Conservation (phyloP, 2,797 vertebrate genomes). For the Sebastes matsubarae region DNA sequence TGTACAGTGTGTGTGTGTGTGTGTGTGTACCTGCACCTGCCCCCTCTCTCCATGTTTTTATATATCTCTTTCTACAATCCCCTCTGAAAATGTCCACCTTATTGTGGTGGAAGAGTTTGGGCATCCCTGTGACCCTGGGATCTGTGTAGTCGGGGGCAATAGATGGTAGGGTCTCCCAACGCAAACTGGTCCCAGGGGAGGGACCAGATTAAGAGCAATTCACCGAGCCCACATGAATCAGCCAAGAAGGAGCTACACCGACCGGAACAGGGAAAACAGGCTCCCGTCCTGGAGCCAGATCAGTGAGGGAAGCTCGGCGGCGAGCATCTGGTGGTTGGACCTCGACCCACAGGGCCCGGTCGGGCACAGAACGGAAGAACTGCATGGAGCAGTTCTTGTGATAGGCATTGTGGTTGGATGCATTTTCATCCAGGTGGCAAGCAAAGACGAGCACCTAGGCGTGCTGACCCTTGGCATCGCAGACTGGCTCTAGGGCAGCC, state of each 20-base stretch:
- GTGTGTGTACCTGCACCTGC: conserved; percentile 7
- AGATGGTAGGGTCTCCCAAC: neutral
- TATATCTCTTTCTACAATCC: neutral
- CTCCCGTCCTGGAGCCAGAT: neutral
- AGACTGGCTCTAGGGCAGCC: neutral
- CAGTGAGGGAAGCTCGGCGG: neutral
- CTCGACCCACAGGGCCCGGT: rapidly evolving
- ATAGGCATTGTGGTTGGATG: neutral
- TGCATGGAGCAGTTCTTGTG: neutral
- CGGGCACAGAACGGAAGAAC: neutral
- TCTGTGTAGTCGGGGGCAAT: neutral
- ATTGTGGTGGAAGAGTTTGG: neutral
- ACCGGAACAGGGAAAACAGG: rapidly evolving
- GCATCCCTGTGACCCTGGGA: neutral
- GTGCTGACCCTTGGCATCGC: neutral
- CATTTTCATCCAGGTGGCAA: neutral
- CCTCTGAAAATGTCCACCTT: neutral
- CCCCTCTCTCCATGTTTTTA: neutral
- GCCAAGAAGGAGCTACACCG: neutral
- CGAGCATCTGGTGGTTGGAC: neutral
- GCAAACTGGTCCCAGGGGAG: neutral
- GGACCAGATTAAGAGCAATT: rapidly evolving
- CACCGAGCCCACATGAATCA: neutral
- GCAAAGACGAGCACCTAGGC: neutral
- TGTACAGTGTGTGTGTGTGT: neutral